A percentile compares a stretch with the other conserved stretches of the same genome.
phyloP scores from a whole-genome alignment of 2,888 invertebrate species.

The Polylopha cassiicola region DNA sequence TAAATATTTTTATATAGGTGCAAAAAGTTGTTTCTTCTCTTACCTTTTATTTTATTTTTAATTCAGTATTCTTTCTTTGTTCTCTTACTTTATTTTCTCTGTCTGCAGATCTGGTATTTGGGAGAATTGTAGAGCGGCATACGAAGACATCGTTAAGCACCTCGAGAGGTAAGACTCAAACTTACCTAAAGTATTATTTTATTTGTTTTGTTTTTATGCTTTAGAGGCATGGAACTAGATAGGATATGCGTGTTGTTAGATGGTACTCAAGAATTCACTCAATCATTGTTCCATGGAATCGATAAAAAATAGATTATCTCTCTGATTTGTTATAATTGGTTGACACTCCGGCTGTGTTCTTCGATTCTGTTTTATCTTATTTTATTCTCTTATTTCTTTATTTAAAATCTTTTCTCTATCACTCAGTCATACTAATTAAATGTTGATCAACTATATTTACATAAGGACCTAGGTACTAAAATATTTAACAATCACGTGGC shows the following conservation, averaged over 20 bases:
- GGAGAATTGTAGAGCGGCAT: conserved; percentile 96
- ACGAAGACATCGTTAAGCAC: conserved; percentile 96
- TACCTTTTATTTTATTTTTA: conserved; percentile 34
- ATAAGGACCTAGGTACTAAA: too few relatives aligned
- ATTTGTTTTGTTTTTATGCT: conserved; percentile 17
- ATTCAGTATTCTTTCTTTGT: conserved; percentile 41
- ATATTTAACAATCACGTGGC: conserved; percentile 1
- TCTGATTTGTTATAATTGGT: conserved; percentile 30
- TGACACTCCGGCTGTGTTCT: conserved; percentile 31
- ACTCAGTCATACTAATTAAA: conserved; percentile 11
- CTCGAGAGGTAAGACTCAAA: conserved; percentile 89
- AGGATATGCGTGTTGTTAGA: conserved; percentile 7
- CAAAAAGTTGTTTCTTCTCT: conserved; percentile 26
- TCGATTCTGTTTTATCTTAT: conserved; percentile 23
- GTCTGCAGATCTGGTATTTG: conserved; percentile 89
- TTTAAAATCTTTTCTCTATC: conserved; percentile 23
- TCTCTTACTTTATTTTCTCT: conserved; percentile 67
- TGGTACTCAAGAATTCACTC: conserved; percentile 25
- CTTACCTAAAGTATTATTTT: conserved; percentile 27
- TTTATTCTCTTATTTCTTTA: conserved; percentile 22
- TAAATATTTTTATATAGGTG: conserved; percentile 29
- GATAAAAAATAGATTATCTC: conserved; percentile 22
- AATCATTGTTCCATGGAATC: conserved; percentile 31
- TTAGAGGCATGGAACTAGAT: too few relatives aligned
- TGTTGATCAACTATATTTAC: too few relatives aligned